A percentile compares a stretch with the other conserved stretches of the same genome.
phyloP scores from a whole-genome alignment of 1,140 invertebrate species.

The Drosophila oshimai region DNA sequence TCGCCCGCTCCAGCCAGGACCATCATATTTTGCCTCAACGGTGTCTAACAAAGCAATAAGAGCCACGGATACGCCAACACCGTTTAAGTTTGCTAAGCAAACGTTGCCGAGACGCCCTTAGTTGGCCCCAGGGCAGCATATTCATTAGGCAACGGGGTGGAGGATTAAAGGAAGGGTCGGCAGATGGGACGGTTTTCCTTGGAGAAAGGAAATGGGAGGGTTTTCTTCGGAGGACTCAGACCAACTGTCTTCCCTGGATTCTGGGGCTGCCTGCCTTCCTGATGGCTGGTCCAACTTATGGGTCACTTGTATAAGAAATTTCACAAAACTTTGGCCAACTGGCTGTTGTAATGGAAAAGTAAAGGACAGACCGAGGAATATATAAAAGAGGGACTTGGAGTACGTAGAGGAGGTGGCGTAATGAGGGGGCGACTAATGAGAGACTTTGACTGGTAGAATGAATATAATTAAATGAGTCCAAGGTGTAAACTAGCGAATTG shows the following conservation, averaged over 20 bases:
- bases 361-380: not conserved
- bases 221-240: not conserved
- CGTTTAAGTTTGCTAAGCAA: slow-evolving; percentile 59
- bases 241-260: not conserved
- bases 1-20: slow-evolving; percentile 3
- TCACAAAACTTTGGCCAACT: slow-evolving; percentile 62
- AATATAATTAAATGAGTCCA: slow-evolving; percentile 79
- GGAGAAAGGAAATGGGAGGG: not conserved
- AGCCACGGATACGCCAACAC: slow-evolving; percentile 62
- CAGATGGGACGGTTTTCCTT: not conserved
- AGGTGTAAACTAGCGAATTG: slow-evolving; percentile 80
- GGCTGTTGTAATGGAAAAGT: slow-evolving; percentile 29
- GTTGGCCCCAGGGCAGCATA: slow-evolving; percentile 53
- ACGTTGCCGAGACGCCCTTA: slow-evolving; percentile 32
- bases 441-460: slow-evolving; percentile 56
- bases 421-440: slow-evolving; percentile 57
- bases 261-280: slow-evolving; percentile 3
- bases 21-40: slow-evolving; percentile 67
- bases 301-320: slow-evolving; percentile 67
- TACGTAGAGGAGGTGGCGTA: slow-evolving; percentile 1
- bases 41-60: slow-evolving; percentile 78
- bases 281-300: slow-evolving; percentile 51
- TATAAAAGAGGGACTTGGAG: not conserved
- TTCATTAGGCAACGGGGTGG: slow-evolving; percentile 55
- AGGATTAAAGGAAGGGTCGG: not conserved